Evolutionary conservation across 2,888 invertebrate genomes (phyloP), one percentile per base, ranked within the genome.

Genomic region (Rotaria magnacalcarata): DNA sequence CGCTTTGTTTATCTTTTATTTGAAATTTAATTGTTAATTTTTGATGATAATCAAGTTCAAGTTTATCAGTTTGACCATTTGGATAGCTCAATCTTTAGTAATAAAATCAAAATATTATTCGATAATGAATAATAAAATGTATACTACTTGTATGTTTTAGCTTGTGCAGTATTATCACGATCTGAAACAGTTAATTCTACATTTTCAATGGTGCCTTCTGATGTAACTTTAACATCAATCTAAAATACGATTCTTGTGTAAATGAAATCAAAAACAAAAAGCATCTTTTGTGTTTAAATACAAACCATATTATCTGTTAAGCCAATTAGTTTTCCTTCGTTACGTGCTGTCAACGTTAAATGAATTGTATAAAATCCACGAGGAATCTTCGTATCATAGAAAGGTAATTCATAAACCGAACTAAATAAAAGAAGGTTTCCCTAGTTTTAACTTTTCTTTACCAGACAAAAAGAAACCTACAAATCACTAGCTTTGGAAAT

Each of bases 21-120:
- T 93, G 92, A 90, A 96, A 95, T 90, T 95, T 95, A 88, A 96
- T 92, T 1, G 94, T 92, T 87, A 99, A 92, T 92, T 95, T 95
- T 91, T 97, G 97, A 89, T 96, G 94, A 88, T 94, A 94, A 92
- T 98, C 97, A 11, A 95, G 96, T 88, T 95, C 94, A 34, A 97
- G 92, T 19, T 93, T 92, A 84, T 93, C 58, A 50, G 92, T 89
- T 54, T 96, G 91, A 90, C 95, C 95, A 87, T 93, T 93, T 2
- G 95, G 95, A 90, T 94, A 94, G 0, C 92, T 91, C 10, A 97
- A 92, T 88, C 94, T 94, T 87, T 92, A 88, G 88, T 84, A 84
- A 52, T 87, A 85, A 84, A 16, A 56, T 19, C 52, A 10, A 84
- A 58, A 56, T n/a, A 75, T 52, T 21, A 19, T 43, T 47, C n/a